Percentiles rank a stretch among this genome's conserved stretches.
These are phyloP conservation scores for Drosophila burlai DNA, from an alignment of 1,140 invertebrate genomes.

Conservation along the genomic window DNA sequence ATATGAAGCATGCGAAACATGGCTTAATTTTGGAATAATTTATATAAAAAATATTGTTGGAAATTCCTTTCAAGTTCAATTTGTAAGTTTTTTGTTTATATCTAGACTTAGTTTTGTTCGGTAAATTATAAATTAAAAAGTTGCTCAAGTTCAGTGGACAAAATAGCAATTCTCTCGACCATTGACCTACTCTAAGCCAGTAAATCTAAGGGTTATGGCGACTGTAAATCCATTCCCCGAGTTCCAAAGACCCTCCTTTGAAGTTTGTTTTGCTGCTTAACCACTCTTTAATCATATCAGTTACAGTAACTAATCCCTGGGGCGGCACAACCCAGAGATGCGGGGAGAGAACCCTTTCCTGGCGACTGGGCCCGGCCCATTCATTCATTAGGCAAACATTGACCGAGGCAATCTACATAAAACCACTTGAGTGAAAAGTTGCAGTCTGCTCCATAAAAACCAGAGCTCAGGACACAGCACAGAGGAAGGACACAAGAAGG, in stretches of 20 bases:
- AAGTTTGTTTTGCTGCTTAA: constrained; percentile 38
- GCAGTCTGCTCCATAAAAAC: constrained; percentile 59
- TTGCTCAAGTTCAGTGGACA: background rate
- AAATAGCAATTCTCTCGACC: constrained; percentile 1
- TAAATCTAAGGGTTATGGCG: constrained; percentile 16
- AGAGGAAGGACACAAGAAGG: background rate
- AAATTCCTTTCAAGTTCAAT: background rate
- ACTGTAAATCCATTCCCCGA: background rate
- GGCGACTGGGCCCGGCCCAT: constrained; percentile 20
- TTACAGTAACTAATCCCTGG: constrained; percentile 46
- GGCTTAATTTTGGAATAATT: background rate
- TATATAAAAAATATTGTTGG: background rate
- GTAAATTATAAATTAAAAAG: background rate
- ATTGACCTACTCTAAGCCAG: constrained; percentile 5
- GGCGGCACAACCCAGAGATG: background rate
- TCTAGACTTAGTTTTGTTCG: background rate
- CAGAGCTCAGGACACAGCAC: constrained; percentile 21
- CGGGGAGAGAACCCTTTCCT: constrained; percentile 26
- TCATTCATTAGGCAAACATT: constrained; percentile 76
- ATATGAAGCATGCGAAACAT: background rate
- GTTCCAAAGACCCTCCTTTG: constrained; percentile 17
- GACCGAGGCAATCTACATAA: constrained; percentile 55
- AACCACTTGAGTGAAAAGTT: constrained; percentile 61
- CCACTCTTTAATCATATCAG: constrained; percentile 40
- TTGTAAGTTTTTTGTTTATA: background rate